Base-by-base conservation (phyloP, 2,888 invertebrate species). In the Liopterus haemorrhoidalis region DNA sequence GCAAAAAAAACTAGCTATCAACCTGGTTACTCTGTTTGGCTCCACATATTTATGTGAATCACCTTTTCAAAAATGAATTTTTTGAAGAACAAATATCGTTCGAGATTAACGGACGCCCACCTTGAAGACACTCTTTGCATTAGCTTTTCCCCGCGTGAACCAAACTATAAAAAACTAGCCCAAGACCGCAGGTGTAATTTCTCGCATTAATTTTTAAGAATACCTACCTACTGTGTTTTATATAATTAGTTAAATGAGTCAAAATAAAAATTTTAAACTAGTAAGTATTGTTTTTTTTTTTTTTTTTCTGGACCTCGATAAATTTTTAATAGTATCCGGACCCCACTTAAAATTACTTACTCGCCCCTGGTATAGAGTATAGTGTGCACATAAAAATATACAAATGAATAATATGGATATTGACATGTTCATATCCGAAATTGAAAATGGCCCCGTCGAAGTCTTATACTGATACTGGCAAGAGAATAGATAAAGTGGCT, bases 231-330 rank as follows among this genome's bases (percentile, higher is more conserved):
- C 31, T 39, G 38, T 27, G 11, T 38, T 38, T 27, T 38, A 30
- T 30, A 30, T 30, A 30, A 30, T 30, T 30, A 30, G n/a, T 30
- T 6, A 30, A 30, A 30, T 30, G 30, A 30, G 30, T 30, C 53
- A 61, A 64, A 59, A 62, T 44, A 45, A 56, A 62, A 39, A 59
- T 48, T 48, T n/a, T n/a, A n/a, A n/a, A n/a, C n/a, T n/a, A n/a
- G n/a, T n/a, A n/a, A n/a, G n/a, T n/a, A n/a, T n/a, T n/a, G n/a
- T n/a, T n/a, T n/a, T n/a, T n/a, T n/a, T n/a, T n/a, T n/a, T n/a
- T n/a, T n/a, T n/a, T n/a, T n/a, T n/a, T n/a, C n/a, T n/a, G n/a
- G n/a, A n/a, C n/a, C n/a, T n/a, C n/a, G n/a, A n/a, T n/a, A n/a
- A n/a, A n/a, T n/a, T n/a, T n/a, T n/a, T n/a, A n/a, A n/a, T n/a